Base-by-base conservation (phyloP, 2,113 vertebrate species). In the Camelus dromedarius region DNA sequence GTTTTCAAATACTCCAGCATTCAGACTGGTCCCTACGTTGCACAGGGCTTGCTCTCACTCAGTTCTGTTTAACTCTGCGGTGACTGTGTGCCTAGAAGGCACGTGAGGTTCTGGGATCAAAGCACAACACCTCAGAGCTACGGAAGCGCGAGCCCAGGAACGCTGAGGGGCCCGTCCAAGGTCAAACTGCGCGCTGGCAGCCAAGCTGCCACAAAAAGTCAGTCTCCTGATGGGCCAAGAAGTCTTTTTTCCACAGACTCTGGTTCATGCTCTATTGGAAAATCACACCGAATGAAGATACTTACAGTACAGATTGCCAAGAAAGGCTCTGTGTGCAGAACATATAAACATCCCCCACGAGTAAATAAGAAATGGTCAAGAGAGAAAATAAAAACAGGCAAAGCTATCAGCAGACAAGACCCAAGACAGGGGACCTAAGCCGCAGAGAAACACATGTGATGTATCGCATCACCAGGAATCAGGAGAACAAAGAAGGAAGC, bases 331-430 rank as follows among this genome's bases (percentile, higher is more conserved):
- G 20, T 22, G 35, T 77, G 38, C n/a, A 73, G 42, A 84, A 89
- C 24, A 60, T 38, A 66, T 50, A 48, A 76, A 50, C 79, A 91
- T 80, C 24, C 1, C 32, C 28, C 8, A 56, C 8, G 26, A 95
- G 28, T 26, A 86, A 69, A 86, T 28, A 30, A 95, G n/a, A 70
- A 64, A 76, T 91, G 30, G 11, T 35, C 64, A 93, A 93, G 15
- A 81, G 32, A 84, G n/a, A 95, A 95, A 93, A 66, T 67, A 16
- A 94, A 80, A 84, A 12, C 46, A 28, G 38, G 19, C 14, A 42
- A 70, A 89, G 19, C 8, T 28, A 56, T 22, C 35, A 72, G 70
- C 16, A 64, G 19, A 8, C 24, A 79, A 89, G 20, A n/a, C 22
- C 22, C 88, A 89, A 32, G 70, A 94, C 5, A 54, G 6, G 32